Percentiles rank a stretch among this genome's conserved stretches.
Conservation (phyloP, 2,797 vertebrate species). For the Pipistrellus pygmaeus region DNA sequence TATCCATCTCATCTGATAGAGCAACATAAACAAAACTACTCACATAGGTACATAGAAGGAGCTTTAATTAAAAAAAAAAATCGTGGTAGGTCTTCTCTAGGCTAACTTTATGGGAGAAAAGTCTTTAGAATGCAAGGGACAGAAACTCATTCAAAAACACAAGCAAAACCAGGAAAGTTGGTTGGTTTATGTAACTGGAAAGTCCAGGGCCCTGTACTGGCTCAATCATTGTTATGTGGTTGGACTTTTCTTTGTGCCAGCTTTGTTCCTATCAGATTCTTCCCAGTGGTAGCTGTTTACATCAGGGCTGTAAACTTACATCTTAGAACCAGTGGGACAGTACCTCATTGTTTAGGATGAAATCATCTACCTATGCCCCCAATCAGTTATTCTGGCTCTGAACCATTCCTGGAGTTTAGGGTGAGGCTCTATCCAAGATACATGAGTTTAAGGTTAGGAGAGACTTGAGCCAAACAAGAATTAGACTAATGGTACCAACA, state of each 20-base stretch:
- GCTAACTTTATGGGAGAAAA: background rate
- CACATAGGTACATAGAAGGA: background rate
- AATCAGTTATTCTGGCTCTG: background rate
- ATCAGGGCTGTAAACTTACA: background rate
- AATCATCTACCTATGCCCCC: background rate
- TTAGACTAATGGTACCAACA: background rate
- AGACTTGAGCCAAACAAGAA: background rate
- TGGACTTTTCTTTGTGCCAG: background rate
- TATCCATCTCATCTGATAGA: background rate
- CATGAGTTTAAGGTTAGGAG: background rate
- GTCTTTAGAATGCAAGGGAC: constrained; percentile 8
- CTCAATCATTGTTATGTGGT: background rate
- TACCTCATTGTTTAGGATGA: background rate
- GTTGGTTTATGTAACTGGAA: background rate
- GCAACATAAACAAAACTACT: background rate
- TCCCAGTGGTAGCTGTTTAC: background rate
- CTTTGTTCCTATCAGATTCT: background rate
- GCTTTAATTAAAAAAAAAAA: background rate
- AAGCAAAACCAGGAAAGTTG: background rate
- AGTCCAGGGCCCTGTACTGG: background rate
- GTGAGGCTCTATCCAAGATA: background rate
- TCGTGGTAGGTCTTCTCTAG: background rate
- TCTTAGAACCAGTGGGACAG: background rate
- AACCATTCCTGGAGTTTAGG: background rate
- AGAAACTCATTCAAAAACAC: constrained; percentile 18